A percentile compares a stretch with the other conserved stretches of the same genome.
Evolutionary conservation across 2,888 invertebrate genomes (phyloP).

Genomic region (Diploptera punctata): DNA sequence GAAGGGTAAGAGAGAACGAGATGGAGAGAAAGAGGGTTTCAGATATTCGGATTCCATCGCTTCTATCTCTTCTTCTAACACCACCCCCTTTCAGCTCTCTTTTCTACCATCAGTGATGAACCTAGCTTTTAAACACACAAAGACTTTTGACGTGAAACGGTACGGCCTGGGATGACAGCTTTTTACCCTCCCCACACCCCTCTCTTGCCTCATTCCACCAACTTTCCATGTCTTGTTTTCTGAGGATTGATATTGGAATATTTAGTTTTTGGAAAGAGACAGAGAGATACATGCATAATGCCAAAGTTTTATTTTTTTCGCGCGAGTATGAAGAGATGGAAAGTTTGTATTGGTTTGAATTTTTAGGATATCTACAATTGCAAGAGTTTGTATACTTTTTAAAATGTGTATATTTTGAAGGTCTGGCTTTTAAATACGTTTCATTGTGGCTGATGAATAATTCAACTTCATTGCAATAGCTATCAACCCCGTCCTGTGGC

Average conservation of each 20-base stretch:
- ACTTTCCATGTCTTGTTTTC: slow-evolving; percentile 27
- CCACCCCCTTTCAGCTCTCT: neutral
- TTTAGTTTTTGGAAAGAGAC: slow-evolving; percentile 19
- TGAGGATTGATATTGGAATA: slow-evolving; percentile 24
- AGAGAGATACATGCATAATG: slow-evolving; percentile 4
- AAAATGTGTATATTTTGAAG: neutral
- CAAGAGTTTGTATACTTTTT: neutral
- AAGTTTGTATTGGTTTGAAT: slow-evolving; percentile 18
- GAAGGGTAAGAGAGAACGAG: neutral
- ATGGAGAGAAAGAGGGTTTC: neutral
- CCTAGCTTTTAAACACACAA: slow-evolving; percentile 25
- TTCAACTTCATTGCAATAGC: slow-evolving; percentile 11
- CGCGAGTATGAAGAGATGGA: neutral
- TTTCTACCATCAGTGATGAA: slow-evolving; percentile 19
- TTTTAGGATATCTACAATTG: neutral
- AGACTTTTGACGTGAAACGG: slow-evolving; percentile 24
- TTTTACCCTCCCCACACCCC: slow-evolving; percentile 10
- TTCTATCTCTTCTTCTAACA: neutral
- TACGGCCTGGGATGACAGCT: slow-evolving; percentile 25
- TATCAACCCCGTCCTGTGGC: neutral
- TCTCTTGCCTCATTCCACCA: neutral
- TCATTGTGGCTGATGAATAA: slow-evolving; percentile 15
- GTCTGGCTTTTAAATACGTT: slow-evolving; percentile 10
- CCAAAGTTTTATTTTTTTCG: neutral
- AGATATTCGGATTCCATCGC: slow-evolving; percentile 18